Evolutionary conservation across 2,888 invertebrate species (phyloP).

Genomic region (Prenolepis imparis): DNA sequence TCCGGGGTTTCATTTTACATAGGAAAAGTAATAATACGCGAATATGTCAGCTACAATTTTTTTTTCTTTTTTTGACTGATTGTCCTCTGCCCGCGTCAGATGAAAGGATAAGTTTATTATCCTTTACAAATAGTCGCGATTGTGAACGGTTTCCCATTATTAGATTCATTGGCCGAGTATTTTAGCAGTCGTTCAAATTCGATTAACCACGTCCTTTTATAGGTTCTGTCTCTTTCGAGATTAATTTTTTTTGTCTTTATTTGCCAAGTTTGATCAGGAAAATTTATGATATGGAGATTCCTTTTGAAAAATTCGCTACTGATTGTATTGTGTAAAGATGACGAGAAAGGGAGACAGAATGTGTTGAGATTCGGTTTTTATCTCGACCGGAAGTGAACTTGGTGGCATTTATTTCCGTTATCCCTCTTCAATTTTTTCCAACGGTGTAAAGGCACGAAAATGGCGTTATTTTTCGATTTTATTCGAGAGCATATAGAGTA

Average conservation of each 20-base stretch:
- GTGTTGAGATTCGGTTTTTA: background rate
- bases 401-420: background rate
- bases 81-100: background rate
- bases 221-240: background rate
- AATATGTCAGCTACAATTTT: conserved; percentile 24
- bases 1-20: background rate
- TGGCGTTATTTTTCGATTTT: background rate
- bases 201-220: background rate
- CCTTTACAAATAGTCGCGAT: conserved; percentile 11
- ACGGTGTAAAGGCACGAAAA: background rate
- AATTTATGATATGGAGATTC: background rate
- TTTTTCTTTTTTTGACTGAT: conserved; percentile 28
- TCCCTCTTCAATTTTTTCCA: background rate
- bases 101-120: conserved; percentile 24
- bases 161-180: conserved; percentile 6
- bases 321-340: background rate
- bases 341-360: background rate
- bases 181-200: conserved; percentile 11
- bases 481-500: background rate
- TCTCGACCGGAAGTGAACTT: background rate
- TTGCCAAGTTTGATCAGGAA: background rate
- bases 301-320: background rate
- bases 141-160: conserved; percentile 9
- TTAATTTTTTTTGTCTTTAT: background rate
- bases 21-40: conserved; percentile 44